Conservation (phyloP, 1,140 invertebrate genomes). For the Lepidotrigona ventralis region DNA sequence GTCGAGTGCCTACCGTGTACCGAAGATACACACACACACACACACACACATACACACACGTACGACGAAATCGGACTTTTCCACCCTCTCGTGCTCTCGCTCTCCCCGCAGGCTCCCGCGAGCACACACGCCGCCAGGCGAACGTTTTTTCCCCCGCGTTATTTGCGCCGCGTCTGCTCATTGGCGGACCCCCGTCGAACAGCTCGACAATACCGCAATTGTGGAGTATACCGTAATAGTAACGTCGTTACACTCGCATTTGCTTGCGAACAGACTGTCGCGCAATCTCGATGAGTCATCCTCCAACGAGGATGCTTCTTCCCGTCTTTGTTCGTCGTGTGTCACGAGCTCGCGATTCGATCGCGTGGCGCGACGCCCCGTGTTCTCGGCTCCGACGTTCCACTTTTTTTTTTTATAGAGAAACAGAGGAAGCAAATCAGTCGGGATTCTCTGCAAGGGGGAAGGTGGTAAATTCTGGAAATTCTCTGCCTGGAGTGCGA, state of each 20-base stretch:
- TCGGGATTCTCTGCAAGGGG: too few relatives aligned
- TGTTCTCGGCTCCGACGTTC: too few relatives aligned
- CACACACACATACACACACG: too few relatives aligned
- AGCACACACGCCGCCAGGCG: conserved; percentile 20
- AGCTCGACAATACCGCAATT: conserved; percentile 51
- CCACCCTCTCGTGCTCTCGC: conserved; percentile 12
- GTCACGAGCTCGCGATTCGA: conserved; percentile 45
- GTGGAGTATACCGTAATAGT: conserved; percentile 27
- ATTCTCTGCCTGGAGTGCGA: too few relatives aligned
- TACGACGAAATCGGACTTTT: conserved; percentile 36
- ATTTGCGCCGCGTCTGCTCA: conserved; percentile 47
- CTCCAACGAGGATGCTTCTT: not conserved
- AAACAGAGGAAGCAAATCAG: too few relatives aligned
- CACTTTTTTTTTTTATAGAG: too few relatives aligned
- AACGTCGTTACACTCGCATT: conserved; percentile 44
- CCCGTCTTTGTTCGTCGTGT: not conserved
- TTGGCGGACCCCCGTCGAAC: conserved; percentile 18
- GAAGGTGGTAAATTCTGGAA: too few relatives aligned
- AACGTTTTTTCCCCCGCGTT: conserved; percentile 25
- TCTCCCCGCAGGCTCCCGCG: not conserved
- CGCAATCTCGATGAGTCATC: conserved; percentile 36
- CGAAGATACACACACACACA: conserved; percentile 24
- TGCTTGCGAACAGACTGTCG: conserved; percentile 46
- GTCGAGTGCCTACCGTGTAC: conserved; percentile 38
- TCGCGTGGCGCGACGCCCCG: too few relatives aligned